Percentiles rank a stretch among this genome's conserved stretches.
Evolutionary conservation across 2,113 vertebrate genomes (phyloP).

Genomic region (Solea senegalensis): DNA sequence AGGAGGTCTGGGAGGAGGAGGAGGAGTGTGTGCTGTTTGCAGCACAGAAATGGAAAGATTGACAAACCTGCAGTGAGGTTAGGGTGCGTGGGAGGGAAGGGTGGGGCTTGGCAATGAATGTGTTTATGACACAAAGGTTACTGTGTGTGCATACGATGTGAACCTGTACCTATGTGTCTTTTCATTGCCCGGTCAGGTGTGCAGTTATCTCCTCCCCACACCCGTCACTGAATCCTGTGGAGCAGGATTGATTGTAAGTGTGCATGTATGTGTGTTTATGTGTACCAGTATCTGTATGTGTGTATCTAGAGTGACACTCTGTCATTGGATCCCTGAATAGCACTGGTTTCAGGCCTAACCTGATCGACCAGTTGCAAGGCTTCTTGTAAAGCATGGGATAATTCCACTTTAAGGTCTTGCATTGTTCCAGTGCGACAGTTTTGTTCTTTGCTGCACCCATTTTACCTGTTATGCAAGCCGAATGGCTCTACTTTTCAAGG

Average conservation of each 20-base stretch:
- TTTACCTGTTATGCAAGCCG: slow-evolving; percentile 53
- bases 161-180: slow-evolving; percentile 60
- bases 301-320: slow-evolving; percentile 60
- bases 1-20: slow-evolving; percentile 43
- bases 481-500: slow-evolving; percentile 47
- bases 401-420: slow-evolving; percentile 56
- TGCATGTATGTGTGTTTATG: slow-evolving; percentile 39
- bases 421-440: slow-evolving; percentile 69
- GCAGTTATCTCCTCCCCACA: slow-evolving; percentile 61
- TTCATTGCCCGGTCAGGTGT: slow-evolving; percentile 53
- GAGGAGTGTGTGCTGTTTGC: slow-evolving; percentile 45
- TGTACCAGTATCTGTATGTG: slow-evolving; percentile 54
- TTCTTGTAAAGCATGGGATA: slow-evolving; percentile 48
- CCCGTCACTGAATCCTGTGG: slow-evolving; percentile 61
- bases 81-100: slow-evolving; percentile 66
- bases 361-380: slow-evolving; percentile 75
- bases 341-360: slow-evolving; percentile 76
- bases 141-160: slow-evolving; percentile 52
- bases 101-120: slow-evolving; percentile 44
- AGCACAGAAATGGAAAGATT: slow-evolving; percentile 67
- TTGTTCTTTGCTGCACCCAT: slow-evolving; percentile 62
- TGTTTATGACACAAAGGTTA: slow-evolving; percentile 65
- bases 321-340: slow-evolving; percentile 65
- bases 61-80: slow-evolving; percentile 57
- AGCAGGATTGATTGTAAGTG: slow-evolving; percentile 60